These are phyloP conservation scores for Darevskia mixta DNA, from an alignment of 2,797 vertebrate species.

Conservation along the genomic window DNA sequence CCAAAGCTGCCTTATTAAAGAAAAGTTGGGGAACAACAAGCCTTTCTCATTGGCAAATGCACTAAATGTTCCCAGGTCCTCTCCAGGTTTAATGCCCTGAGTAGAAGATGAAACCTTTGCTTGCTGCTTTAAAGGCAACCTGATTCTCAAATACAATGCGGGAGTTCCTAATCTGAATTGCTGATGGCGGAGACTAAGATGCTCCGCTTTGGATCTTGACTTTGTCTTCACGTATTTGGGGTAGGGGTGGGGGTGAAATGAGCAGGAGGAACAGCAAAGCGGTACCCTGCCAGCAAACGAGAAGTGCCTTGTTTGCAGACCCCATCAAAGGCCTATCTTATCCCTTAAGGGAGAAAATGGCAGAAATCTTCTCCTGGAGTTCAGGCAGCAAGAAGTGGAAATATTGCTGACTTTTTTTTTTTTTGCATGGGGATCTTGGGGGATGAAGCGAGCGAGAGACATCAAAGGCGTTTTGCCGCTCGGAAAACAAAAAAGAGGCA, in stretches of 20 bases:
- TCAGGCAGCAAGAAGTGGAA: not conserved
- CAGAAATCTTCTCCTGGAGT: not conserved
- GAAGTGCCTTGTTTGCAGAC: not conserved
- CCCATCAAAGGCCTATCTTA: not conserved
- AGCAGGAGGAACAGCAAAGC: not conserved
- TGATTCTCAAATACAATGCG: too few species aligned
- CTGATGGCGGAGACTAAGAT: not conserved
- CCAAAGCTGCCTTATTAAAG: not conserved
- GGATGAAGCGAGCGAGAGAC: not conserved
- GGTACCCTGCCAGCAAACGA: not conserved
- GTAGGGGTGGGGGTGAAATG: not conserved
- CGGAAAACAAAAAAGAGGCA: not conserved
- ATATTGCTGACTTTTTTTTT: not conserved
- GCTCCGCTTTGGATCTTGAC: not conserved
- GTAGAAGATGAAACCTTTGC: not conserved
- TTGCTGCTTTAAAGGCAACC: not conserved
- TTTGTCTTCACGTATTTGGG: not conserved
- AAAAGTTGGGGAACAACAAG: not conserved
- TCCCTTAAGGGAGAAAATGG: not conserved
- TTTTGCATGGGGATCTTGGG: not conserved
- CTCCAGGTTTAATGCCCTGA: not conserved
- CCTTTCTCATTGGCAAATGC: not conserved
- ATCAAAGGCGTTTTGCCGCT: conserved; percentile 8
- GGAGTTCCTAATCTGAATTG: not conserved
- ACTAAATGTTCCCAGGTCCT: too few species aligned